Conservation (phyloP, 1,140 invertebrate species). For the Armadillidium nasatum region DNA sequence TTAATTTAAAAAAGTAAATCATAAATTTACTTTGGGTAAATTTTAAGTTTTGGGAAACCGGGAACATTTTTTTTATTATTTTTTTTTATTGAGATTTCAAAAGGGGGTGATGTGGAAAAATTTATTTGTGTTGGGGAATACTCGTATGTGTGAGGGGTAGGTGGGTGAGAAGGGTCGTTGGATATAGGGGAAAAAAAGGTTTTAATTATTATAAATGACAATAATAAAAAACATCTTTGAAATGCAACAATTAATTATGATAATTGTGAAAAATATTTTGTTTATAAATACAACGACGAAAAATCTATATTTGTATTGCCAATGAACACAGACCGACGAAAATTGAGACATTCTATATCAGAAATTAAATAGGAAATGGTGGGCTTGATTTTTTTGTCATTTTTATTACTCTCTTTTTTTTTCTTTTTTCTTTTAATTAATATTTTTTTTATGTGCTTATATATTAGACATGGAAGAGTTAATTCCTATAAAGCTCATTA, state of each 20-base stretch:
- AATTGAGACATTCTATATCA: not conserved
- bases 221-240: not conserved
- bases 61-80: too few relatives aligned
- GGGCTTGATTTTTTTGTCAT: not conserved
- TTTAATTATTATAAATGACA: not conserved
- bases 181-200: not conserved
- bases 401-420: not conserved
- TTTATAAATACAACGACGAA: not conserved
- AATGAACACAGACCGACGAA: not conserved
- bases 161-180: not conserved
- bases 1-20: too few relatives aligned
- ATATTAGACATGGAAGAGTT: not conserved
- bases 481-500: conserved; percentile 11
- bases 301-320: not conserved
- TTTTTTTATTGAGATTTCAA: not conserved
- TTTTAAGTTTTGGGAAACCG: too few relatives aligned
- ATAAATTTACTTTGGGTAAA: too few relatives aligned
- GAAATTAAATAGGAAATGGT: not conserved
- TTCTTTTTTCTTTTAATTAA: too few relatives aligned
- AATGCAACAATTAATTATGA: not conserved
- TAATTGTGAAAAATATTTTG: not conserved
- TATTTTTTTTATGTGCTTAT: too few relatives aligned
- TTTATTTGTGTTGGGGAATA: not conserved
- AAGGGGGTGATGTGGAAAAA: too few relatives aligned
- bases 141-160: not conserved